These are phyloP conservation scores for Neoarius graeffei DNA, from an alignment of 2,113 vertebrate genomes.

Conservation along the genomic window DNA sequence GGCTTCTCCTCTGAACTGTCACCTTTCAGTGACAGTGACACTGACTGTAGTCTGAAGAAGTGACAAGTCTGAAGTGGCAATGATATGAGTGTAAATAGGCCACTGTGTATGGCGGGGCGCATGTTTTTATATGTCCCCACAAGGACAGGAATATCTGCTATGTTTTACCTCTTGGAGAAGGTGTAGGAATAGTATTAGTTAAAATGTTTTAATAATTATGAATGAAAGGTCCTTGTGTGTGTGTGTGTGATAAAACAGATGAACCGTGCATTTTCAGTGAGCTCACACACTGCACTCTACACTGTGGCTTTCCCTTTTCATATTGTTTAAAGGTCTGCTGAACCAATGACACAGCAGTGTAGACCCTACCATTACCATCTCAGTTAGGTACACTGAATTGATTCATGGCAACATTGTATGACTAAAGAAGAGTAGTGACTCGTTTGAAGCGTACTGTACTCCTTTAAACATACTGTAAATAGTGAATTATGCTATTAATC, in stretches of 20 bases:
- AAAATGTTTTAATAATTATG: background rate
- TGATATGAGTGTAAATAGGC: conserved; percentile 14
- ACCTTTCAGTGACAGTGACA: conserved; percentile 58
- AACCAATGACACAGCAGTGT: too few relatives aligned
- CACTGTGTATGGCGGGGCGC: conserved; percentile 36
- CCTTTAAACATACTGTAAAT: background rate
- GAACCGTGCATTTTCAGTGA: too few relatives aligned
- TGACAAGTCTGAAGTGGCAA: conserved; percentile 39
- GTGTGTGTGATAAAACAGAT: background rate
- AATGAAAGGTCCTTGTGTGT: background rate
- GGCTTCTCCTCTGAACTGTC: conserved; percentile 60
- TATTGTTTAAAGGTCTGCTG: background rate
- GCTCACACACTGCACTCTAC: too few relatives aligned
- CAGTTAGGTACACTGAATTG: background rate
- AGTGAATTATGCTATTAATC: background rate
- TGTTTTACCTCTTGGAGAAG: background rate
- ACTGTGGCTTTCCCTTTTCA: background rate
- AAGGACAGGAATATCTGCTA: background rate
- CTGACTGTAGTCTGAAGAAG: conserved; percentile 43
- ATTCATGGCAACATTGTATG: background rate
- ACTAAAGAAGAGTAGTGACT: background rate
- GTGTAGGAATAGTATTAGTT: background rate
- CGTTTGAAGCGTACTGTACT: background rate
- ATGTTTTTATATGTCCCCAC: background rate
- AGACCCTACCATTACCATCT: background rate